Base-by-base conservation (phyloP, 2,888 invertebrate species). In the Thereva unica region DNA sequence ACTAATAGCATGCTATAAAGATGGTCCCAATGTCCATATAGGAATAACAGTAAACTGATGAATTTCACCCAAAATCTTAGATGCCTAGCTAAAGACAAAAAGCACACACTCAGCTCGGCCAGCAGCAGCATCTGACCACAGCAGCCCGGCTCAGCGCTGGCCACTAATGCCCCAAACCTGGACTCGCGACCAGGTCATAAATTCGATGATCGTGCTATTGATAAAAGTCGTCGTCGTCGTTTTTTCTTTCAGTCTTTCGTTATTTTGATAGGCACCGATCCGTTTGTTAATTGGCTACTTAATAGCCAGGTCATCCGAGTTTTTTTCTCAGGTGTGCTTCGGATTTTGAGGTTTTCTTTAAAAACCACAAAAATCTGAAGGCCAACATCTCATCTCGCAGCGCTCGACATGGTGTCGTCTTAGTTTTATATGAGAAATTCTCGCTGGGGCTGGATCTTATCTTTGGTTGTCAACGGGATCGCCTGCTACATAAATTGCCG, bases 131-230 rank as follows among this genome's bases (percentile, higher is more conserved):
- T 10, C 47, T 59, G 47, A 37, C 12, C 23, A 23, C 23, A 23
- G 23, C 23, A n/a, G n/a, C n/a, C n/a, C n/a, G n/a, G n/a, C n/a
- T n/a, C n/a, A n/a, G 23, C 23, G 23, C 23, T 23, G 23, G 23
- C 23, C 23, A 23, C 23, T 23, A 23, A 23, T 23, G 23, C 47
- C 47, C 35, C 23, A 68, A 56, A 68, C 57, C 53, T 61, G 57
- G 64, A 67, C 67, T 66, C 66, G 67, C 49, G 69, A 69, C 69
- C 44, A 42, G 69, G 52, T 64, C 69, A 69, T 69, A 69, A 69
- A 69, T 69, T 57, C 47, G 53, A 64, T 63, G 69, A 69, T 69
- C 57, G 69, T 69, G 69, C 67, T 67, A 67, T 69, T 64, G 69
- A 69, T 69, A 69, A 69, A 68, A 64, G 61, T 59, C 47, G 50